Evolutionary conservation across 2,797 vertebrate genomes (phyloP), one percentile per base, ranked within the genome.

Genomic region (Lacerta viridis): DNA sequence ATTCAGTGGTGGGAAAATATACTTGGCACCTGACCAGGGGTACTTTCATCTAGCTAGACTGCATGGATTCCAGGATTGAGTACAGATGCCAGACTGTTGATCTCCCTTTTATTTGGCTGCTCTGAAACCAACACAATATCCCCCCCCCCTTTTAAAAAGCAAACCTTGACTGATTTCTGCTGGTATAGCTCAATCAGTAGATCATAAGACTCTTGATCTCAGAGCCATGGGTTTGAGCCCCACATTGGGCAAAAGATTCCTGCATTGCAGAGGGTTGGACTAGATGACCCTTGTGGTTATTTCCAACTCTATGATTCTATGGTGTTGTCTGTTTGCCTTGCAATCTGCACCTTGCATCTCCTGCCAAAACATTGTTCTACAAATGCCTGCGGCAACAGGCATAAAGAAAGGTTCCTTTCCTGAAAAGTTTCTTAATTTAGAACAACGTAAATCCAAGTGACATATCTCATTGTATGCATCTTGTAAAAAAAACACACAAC

Each of bases 31-130:
- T 80, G 20, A 23, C 61, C 55, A 80, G n/a, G 50, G 50, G 59
- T 36, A 80, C 33, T 59, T 80, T 64, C 79, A 80, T 36, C 55
- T 61, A 36, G 33, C 59, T 23, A 59, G 61, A 36, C 79, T 36
- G 55, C 79, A 80, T 80, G 79, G n/a, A 61, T 80, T 64, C 55
- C 79, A 64, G 59, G 59, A 25, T 64, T 80, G 33, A 81, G 50
- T 55, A 15, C 50, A 55, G 50, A 55, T 55, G 50, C 50, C 50
- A 55, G 50, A 55, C 27, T 68, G 41, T 87, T 8, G 5, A 1
- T 88, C 27, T 80, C n/a, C 27, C 0, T 0, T 69, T 82, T 78
- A 3, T 3, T 0, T 0, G 3, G 15, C 64, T 23, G 76, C 66
- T 68, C 15, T 50, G 7, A 76, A 36, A 43, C 11, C 78, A 92